Conservation (phyloP, 2,888 invertebrate species). For the Mimas tiliae region DNA sequence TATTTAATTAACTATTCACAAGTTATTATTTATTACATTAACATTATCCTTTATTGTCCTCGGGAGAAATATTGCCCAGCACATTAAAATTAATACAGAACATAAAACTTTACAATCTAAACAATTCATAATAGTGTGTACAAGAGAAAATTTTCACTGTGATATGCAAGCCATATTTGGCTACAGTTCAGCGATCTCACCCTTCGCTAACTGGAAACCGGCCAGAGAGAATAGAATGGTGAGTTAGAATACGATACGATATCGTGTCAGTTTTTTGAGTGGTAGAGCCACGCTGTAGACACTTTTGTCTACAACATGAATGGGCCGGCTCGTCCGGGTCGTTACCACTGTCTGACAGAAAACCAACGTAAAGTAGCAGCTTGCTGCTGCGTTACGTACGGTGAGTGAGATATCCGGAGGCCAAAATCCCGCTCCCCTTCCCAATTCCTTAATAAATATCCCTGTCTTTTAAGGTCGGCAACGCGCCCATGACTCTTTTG, state of each 20-base stretch:
- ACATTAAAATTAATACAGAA: constrained; percentile 2
- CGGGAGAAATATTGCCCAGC: neutral
- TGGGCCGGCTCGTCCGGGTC: too few relatives aligned
- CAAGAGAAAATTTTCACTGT: constrained; percentile 35
- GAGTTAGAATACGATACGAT: constrained; percentile 9
- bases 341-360: too few relatives aligned
- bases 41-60: constrained; percentile 6
- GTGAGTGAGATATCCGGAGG: too few relatives aligned
- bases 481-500: too few relatives aligned
- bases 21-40: neutral
- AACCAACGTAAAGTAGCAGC: too few relatives aligned
- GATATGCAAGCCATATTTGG: constrained; percentile 40
- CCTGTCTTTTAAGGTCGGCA: too few relatives aligned
- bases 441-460: too few relatives aligned
- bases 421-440: too few relatives aligned
- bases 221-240: constrained; percentile 38
- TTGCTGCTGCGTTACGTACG: too few relatives aligned
- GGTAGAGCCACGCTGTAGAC: too few relatives aligned
- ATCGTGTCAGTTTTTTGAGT: constrained; percentile 2
- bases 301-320: too few relatives aligned
- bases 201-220: constrained; percentile 39
- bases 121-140: constrained; percentile 27
- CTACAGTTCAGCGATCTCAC: constrained; percentile 27
- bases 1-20: too few relatives aligned
- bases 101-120: constrained; percentile 29